These are phyloP conservation scores for Blastomussa wellsi DNA, from an alignment of 92 coral and sea anemone species.

Conservation along the genomic window DNA sequence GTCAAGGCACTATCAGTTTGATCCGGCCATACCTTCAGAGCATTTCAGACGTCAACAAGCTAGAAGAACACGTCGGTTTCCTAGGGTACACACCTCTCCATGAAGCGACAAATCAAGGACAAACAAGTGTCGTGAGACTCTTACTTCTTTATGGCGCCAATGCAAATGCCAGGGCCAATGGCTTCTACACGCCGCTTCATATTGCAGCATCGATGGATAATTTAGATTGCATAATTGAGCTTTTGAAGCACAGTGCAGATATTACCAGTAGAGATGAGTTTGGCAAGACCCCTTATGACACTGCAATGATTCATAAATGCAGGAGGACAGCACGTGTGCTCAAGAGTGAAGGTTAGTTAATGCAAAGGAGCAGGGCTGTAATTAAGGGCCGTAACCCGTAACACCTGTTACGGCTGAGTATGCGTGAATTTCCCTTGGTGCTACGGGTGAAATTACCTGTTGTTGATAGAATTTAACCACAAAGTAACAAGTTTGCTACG, in stretches of 20 bases:
- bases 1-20: constrained; percentile 67
- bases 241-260: constrained; percentile 79
- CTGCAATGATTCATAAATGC: constrained; percentile 80
- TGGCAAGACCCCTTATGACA: constrained; percentile 89
- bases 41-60: constrained; percentile 52
- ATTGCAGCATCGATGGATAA: constrained; percentile 94
- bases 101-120: constrained; percentile 81
- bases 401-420: too few species aligned
- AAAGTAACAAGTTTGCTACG: too few species aligned
- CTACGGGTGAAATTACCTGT: too few species aligned
- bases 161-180: constrained; percentile 92
- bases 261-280: constrained; percentile 81
- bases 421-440: too few species aligned
- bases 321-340: constrained; percentile 74
- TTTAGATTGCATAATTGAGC: constrained; percentile 77
- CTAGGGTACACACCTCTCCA: constrained; percentile 93
- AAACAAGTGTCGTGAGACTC: constrained; percentile 73
- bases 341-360: constrained; percentile 85
- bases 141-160: constrained; percentile 88
- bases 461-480: too few species aligned
- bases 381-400: too few species aligned
- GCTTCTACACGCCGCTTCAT: constrained; percentile 89
- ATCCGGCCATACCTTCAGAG: constrained; percentile 63
- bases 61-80: constrained; percentile 89
- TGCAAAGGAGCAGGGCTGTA: not conserved